Evolutionary conservation across 2,888 invertebrate species (phyloP), one percentile per base, ranked within the genome.

Genomic region (Polymixis lichenea): DNA sequence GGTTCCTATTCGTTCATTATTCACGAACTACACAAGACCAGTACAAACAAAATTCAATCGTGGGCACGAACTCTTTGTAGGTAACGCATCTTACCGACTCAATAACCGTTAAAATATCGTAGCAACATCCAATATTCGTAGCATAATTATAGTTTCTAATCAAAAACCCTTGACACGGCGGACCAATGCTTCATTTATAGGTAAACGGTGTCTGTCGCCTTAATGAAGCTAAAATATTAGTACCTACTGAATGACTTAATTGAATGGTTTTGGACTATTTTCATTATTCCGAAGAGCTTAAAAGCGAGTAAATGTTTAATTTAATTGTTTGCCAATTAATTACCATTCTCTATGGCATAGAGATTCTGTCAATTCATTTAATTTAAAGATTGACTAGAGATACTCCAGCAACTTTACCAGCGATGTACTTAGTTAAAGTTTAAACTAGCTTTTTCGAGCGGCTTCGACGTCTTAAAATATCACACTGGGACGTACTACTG

Each of bases 41-140:
- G 9, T 58, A 85, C 84, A 70, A 77, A 78, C 70, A 78, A 79
- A 76, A 86, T 83, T 86, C 74, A 75, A 78, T 82, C 80, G 76
- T 74, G 76, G 82, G 74, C 79, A 79, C 75, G 78, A 76, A 80
- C 79, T 68, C 74, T 80, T n/a, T 83, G 85, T 89, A 80, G 87
- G 84, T 74, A 83, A 77, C 79, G 79, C 76, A 86, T 83, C 56
- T 56, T 70, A 60, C 28, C 32, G 74, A 19, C 32, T 25, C 69
- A 56, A 66, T 51, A 67, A 76, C 53, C 60, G 51, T 78, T 85
- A 73, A 38, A 49, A 55, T 70, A 84, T 75, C 60, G 22, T 32
- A 65, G 17, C 25, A 15, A 67, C 7, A 61, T 65, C 32, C 17
- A 71, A 73, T 68, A 61, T 68, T 80, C 56, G 28, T 60, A 25